phyloP scores from a whole-genome alignment of 2,113 vertebrate genomes.

The Barnardius zonarius region DNA sequence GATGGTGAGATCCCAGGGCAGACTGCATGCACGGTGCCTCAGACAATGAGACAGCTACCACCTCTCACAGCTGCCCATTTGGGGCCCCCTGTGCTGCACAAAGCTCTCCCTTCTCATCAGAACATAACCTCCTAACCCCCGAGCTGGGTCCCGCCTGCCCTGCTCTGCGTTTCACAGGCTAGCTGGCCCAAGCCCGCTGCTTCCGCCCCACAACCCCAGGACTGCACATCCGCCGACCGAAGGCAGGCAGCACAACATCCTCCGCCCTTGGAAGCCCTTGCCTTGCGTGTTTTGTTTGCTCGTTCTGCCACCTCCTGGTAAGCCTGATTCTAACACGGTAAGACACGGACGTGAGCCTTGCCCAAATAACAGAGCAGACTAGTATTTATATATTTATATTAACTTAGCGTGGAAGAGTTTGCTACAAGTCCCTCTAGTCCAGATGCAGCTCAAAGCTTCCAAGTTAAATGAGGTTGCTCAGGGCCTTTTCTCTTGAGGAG shows the following conservation, averaged over 20 bases:
- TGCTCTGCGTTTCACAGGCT: not conserved
- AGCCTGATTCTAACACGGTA: not conserved
- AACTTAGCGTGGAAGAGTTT: not conserved
- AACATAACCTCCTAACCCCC: not conserved
- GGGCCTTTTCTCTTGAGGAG: not conserved
- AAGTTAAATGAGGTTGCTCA: not conserved
- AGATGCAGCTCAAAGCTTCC: not conserved
- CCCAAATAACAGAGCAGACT: not conserved
- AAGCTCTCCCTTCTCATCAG: not conserved
- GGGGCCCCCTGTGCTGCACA: not conserved
- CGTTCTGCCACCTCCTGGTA: slow-evolving; percentile 69
- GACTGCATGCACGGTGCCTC: not conserved
- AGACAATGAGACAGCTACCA: not conserved
- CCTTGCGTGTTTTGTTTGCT: not conserved
- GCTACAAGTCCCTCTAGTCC: not conserved
- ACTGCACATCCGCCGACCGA: fast-evolving
- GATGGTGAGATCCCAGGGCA: not conserved
- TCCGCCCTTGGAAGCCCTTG: not conserved
- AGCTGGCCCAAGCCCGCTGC: not conserved
- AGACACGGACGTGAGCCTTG: fast-evolving
- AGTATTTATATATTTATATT: not conserved
- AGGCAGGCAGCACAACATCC: not conserved
- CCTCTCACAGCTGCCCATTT: not conserved
- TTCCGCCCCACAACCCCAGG: not conserved
- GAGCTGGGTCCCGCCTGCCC: too few relatives aligned